Evolutionary conservation across 2,888 invertebrate species (phyloP), one percentile per base, ranked within the genome.

Genomic region (Drosophila vallismaia): DNA sequence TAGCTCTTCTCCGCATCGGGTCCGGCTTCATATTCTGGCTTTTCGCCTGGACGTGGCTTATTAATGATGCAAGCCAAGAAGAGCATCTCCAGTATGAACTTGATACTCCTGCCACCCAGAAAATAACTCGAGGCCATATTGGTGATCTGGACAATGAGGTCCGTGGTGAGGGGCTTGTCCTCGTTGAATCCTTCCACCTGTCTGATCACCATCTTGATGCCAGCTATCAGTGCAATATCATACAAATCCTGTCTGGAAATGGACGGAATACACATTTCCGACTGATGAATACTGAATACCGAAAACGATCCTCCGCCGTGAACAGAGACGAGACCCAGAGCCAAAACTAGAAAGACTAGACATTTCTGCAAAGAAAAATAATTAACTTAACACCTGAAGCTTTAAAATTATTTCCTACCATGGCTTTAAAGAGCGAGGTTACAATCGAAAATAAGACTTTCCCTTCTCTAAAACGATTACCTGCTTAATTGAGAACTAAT

Each of bases 221-320:
- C 52, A 0, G 36, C 51, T 0, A 26, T 0, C 9, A 51, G 0
- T 4, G 66, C 24, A 1, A 26, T 0, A 2, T 75, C 36, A 6
- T 56, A 8, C 1, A 75, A 1, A 4, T 73, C 67, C 0, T 58
- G 19, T 8, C 46, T 72, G 36, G 14, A 24, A 3, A 56, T n/a
- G 2, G 2, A 1, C 0, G 51, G 52, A 1, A 3, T 1, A 5
- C 71, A 69, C 33, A 55, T 19, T 24, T 33, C 46, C 12, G 19
- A 7, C 8, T 6, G 8, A 6, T 19, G 24, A 9, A 3, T 8
- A 4, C 19, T 0, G n/a, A n/a, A n/a, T n/a, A n/a, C n/a, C n/a
- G n/a, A n/a, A n/a, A n/a, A n/a, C 0, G 5, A 10, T 1, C n/a
- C 9, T 3, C 7, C 3, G n/a, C 8, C 6, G 5, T 0, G 44